phyloP scores from a whole-genome alignment of 2,888 invertebrate genomes.

The Nemotelus pantherinus region DNA sequence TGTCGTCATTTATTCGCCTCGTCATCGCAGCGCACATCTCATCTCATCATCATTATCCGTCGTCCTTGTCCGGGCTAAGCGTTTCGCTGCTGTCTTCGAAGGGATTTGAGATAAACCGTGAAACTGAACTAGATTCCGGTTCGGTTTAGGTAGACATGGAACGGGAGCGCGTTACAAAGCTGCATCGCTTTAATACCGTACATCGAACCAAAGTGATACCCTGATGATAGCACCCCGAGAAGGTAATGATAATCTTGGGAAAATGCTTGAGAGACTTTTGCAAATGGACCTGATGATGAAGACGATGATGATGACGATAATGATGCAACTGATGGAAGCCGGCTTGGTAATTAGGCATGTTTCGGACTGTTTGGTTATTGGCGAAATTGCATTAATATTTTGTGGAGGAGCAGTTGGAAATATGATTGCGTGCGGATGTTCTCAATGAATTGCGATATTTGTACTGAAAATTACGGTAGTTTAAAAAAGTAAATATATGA shows the following conservation, averaged over 20 bases:
- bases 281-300: constrained; percentile 46
- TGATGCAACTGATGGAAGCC: constrained; percentile 42
- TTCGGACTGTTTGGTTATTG: not conserved
- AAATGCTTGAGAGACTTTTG: constrained; percentile 41
- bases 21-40: constrained; percentile 47
- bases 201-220: constrained; percentile 2
- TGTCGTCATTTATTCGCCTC: constrained; percentile 44
- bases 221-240: constrained; percentile 32
- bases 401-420: not conserved
- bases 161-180: constrained; percentile 23
- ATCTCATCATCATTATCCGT: constrained; percentile 48
- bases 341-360: constrained; percentile 45
- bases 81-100: constrained; percentile 23
- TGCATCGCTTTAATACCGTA: not conserved
- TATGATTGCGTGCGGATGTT: not conserved
- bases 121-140: constrained; percentile 14
- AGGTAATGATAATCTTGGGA: constrained; percentile 46
- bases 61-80: constrained; percentile 31
- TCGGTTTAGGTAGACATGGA: constrained; percentile 11
- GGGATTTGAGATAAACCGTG: constrained; percentile 35
- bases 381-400: not conserved
- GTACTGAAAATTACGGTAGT: too few species aligned
- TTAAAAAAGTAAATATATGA: too few species aligned
- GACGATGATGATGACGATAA: constrained; percentile 41
- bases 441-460: too few species aligned